Evolutionary conservation across 1,140 invertebrate species (phyloP).

Genomic region (Hyles vespertilio): DNA sequence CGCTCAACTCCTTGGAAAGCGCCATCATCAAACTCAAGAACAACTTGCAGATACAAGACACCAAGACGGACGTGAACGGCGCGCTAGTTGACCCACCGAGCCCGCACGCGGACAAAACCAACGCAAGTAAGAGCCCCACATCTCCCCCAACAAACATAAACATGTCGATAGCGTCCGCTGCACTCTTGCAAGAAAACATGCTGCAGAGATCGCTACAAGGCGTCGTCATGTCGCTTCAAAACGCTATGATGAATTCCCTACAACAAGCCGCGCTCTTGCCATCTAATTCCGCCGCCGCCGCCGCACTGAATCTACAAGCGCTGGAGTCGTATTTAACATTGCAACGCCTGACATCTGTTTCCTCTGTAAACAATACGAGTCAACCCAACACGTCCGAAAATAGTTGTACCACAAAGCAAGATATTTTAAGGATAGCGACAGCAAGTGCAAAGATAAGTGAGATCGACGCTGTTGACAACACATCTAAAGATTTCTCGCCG

Average conservation of each 20-base stretch:
- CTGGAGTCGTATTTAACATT: slow-evolving; percentile 88
- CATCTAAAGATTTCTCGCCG: slow-evolving; percentile 58
- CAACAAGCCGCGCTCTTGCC: slow-evolving; percentile 86
- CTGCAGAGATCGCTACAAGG: slow-evolving; percentile 81
- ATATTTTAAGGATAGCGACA: slow-evolving; percentile 77
- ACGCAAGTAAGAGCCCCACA: slow-evolving; percentile 66
- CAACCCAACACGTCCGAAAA: slow-evolving; percentile 48
- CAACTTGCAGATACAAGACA: slow-evolving; percentile 72
- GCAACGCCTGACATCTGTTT: slow-evolving; percentile 80
- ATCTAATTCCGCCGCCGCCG: slow-evolving; percentile 85
- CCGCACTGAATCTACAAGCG: slow-evolving; percentile 87
- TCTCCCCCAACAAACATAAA: slow-evolving; percentile 64
- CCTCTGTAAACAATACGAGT: slow-evolving; percentile 63
- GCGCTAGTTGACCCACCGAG: slow-evolving; percentile 56
- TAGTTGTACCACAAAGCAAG: slow-evolving; percentile 60
- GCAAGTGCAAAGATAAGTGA: slow-evolving; percentile 77
- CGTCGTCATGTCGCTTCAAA: slow-evolving; percentile 85
- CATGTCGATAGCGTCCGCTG: slow-evolving; percentile 72
- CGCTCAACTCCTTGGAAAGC: slow-evolving; percentile 69
- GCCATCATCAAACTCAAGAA: slow-evolving; percentile 74
- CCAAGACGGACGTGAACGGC: slow-evolving; percentile 63
- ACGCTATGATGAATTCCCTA: slow-evolving; percentile 84
- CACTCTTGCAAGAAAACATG: slow-evolving; percentile 75
- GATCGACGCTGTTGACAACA: slow-evolving; percentile 71
- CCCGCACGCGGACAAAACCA: slow-evolving; percentile 52